Evolutionary conservation across 2,797 vertebrate species (phyloP).

Genomic region (Alauda arvensis): DNA sequence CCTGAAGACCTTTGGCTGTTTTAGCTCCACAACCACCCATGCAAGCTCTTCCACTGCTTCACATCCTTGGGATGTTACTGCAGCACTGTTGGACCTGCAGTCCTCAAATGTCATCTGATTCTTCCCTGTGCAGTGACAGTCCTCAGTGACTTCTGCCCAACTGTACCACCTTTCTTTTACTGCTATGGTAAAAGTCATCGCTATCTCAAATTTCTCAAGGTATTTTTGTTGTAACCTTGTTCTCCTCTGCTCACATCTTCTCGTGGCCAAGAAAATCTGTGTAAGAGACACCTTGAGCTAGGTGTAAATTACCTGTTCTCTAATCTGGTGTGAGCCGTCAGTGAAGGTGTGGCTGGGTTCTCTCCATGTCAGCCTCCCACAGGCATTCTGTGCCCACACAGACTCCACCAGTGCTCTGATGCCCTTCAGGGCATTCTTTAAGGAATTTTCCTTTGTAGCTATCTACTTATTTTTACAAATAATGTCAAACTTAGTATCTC

Average conservation of each 20-base stretch:
- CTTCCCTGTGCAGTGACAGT: neutral
- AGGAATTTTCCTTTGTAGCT: neutral
- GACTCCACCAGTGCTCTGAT: neutral
- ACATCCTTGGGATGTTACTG: neutral
- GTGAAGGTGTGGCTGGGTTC: neutral
- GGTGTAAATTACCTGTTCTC: neutral
- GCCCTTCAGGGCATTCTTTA: neutral
- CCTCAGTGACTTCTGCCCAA: neutral
- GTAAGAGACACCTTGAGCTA: neutral
- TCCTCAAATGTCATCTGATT: neutral
- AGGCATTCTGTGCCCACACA: neutral
- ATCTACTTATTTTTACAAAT: neutral
- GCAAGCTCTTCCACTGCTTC: neutral
- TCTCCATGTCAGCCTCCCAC: neutral
- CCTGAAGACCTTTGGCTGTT: neutral
- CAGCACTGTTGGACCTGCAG: neutral
- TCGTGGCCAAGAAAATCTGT: neutral
- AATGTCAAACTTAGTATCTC: neutral
- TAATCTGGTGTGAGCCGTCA: neutral
- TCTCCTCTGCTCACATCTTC: neutral
- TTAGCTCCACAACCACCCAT: neutral
- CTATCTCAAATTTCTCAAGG: neutral
- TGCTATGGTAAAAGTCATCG: neutral
- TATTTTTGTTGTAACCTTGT: neutral
- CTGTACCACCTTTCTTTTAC: neutral